Evolutionary conservation across 2,797 vertebrate genomes (phyloP), one percentile per base, ranked within the genome.

Genomic region (Zenarchopterus dispar): DNA sequence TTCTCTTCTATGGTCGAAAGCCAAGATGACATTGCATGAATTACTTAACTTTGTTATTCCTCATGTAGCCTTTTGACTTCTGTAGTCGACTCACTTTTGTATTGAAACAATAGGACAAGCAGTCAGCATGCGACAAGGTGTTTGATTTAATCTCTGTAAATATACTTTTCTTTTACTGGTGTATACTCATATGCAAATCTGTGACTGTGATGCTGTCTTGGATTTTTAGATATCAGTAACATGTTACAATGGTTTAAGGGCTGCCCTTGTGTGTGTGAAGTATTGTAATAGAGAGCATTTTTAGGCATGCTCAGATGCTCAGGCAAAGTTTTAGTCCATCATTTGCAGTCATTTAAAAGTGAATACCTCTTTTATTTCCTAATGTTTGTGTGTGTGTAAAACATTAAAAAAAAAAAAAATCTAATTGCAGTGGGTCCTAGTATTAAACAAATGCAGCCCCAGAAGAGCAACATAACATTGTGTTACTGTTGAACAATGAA

Each of bases 21-120:
- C 28, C 15, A 33, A 75, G 67, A 67, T 46, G 48, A 31, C 45
- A 57, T 21, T 67, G 71, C 83, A 84, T 84, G 73, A 0, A 46
- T 10, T 66, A 42, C 45, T 56, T 64, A n/a, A 31, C 6, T 61
- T 72, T 21, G 24, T 56, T 21, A 45, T 45, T 46, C 4, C 36
- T 22, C n/a, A 67, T 66, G 45, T 63, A 71, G 50, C 47, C 7
- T 64, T 75, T 46, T 5, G 51, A 80, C 17, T 53, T 7, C 18
- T 42, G 23, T 57, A 44, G 52, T 46, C 45, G 1, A 19, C 39
- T 54, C 53, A 33, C 18, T 55, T 82, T 71, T 43, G 2, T 55
- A 33, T 31, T 13, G 6, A 48, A 62, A 68, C 18, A 19, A 33
- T 42, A 6, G 19, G 33, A 59, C 61, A 33, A 71, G 15, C 54